These are phyloP conservation scores for Psittacula echo DNA, from an alignment of 2,797 vertebrate species.

Conservation along the genomic window DNA sequence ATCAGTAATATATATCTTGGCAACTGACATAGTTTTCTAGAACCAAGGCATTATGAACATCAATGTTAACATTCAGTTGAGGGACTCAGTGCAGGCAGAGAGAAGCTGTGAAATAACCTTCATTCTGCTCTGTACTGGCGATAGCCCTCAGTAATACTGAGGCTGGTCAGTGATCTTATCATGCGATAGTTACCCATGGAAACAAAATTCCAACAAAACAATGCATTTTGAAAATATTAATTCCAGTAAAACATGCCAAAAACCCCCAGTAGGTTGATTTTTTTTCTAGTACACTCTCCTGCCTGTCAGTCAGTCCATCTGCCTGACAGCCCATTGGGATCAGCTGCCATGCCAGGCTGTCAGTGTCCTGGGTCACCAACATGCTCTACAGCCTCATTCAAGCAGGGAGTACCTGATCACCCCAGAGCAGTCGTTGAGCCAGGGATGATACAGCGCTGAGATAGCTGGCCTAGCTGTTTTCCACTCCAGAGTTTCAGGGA, in stretches of 20 bases:
- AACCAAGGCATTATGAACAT: not conserved
- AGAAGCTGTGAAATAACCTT: not conserved
- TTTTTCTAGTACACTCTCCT: not conserved
- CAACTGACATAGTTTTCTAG: not conserved
- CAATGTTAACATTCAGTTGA: not conserved
- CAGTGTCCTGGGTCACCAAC: not conserved
- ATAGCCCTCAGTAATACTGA: not conserved
- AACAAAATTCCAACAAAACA: not conserved
- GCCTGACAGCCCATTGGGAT: not conserved
- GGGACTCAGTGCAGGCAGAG: not conserved
- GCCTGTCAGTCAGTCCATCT: not conserved
- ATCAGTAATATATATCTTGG: not conserved
- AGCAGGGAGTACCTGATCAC: not conserved
- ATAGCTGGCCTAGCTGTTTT: not conserved
- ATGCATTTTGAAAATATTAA: not conserved
- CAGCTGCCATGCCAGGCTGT: not conserved
- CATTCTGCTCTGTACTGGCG: not conserved
- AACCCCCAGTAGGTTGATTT: not conserved
- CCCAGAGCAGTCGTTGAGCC: not conserved
- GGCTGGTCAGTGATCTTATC: not conserved
- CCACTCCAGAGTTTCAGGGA: not conserved
- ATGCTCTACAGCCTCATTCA: not conserved
- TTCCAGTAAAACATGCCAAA: not conserved
- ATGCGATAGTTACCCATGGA: not conserved
- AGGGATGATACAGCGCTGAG: not conserved